Evolutionary conservation across 2,113 vertebrate genomes (phyloP).

Genomic region (Atherinomorus stipes): DNA sequence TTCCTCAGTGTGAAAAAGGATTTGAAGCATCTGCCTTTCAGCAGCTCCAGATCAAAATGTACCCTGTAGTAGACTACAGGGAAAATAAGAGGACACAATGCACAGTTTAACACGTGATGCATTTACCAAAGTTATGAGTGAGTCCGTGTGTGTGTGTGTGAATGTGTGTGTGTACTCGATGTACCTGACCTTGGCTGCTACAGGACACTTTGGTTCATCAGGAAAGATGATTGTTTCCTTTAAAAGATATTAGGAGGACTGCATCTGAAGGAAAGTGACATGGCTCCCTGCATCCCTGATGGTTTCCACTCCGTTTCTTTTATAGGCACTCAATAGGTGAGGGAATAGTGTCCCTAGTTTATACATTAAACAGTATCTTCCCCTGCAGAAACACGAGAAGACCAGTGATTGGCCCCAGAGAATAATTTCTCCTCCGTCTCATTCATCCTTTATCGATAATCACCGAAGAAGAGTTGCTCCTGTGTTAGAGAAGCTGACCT

Average conservation of each 20-base stretch:
- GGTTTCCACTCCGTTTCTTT: slow-evolving; percentile 74
- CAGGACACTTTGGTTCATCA: slow-evolving; percentile 74
- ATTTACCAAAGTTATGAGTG: slow-evolving; percentile 40
- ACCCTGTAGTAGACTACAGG: slow-evolving; percentile 1
- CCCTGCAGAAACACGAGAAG: slow-evolving; percentile 53
- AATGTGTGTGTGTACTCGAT: slow-evolving; percentile 7
- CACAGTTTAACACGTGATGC: slow-evolving; percentile 64
- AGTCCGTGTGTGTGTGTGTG: slow-evolving; percentile 12
- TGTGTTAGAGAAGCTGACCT: slow-evolving; percentile 69
- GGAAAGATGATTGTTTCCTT: slow-evolving; percentile 81
- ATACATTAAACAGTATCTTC: slow-evolving; percentile 70
- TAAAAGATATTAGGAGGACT: slow-evolving; percentile 75
- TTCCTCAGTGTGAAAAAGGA: slow-evolving; percentile 33
- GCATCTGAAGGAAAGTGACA: slow-evolving; percentile 71
- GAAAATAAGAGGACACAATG: slow-evolving; percentile 42
- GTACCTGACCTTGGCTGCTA: slow-evolving; percentile 74
- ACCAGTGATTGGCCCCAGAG: slow-evolving; percentile 62
- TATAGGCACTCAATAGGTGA: slow-evolving; percentile 72
- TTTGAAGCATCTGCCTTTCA: slow-evolving; percentile 45
- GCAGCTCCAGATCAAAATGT: slow-evolving; percentile 41
- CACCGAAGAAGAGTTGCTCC: slow-evolving; percentile 66
- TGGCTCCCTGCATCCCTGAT: slow-evolving; percentile 72
- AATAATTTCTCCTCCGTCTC: slow-evolving; percentile 65
- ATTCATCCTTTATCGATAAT: slow-evolving; percentile 82
- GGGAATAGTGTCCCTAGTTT: slow-evolving; percentile 77